A percentile compares a stretch with the other conserved stretches of the same genome.
These are phyloP conservation scores for Tetramorium bicarinatum DNA, from an alignment of 2,888 invertebrate species.

Conservation along the genomic window DNA sequence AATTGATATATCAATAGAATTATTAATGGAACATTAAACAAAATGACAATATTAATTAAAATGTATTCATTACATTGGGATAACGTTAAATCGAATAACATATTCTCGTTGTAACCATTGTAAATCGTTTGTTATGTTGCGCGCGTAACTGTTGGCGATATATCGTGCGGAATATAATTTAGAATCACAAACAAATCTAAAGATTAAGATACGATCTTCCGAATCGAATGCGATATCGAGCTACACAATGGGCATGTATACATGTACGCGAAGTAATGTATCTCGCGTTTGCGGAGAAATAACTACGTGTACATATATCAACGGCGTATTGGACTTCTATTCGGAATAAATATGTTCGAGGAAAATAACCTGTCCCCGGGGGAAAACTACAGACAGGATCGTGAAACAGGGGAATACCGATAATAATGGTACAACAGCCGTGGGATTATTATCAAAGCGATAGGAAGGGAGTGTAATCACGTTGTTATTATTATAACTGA, in stretches of 20 bases:
- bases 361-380: slow-evolving; percentile 37
- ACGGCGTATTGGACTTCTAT: slow-evolving; percentile 34
- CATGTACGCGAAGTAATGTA: neutral
- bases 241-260: neutral
- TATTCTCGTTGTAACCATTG: neutral
- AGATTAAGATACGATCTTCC: slow-evolving; percentile 27
- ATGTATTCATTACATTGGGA: neutral
- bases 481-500: slow-evolving; percentile 63
- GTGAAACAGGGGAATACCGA: slow-evolving; percentile 47
- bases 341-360: slow-evolving; percentile 46
- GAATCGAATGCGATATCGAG: slow-evolving; percentile 10
- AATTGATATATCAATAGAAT: slow-evolving; percentile 21
- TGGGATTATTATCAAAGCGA: slow-evolving; percentile 57
- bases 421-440: slow-evolving; percentile 64
- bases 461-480: slow-evolving; percentile 60
- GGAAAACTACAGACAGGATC: slow-evolving; percentile 3
- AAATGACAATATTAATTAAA: slow-evolving; percentile 20
- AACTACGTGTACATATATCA: slow-evolving; percentile 43
- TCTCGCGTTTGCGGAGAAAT: neutral
- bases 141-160: neutral
- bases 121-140: slow-evolving; percentile 1
- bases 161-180: neutral
- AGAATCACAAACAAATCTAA: neutral
- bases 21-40: neutral
- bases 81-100: neutral